Percentiles rank a stretch among this genome's conserved stretches.
phyloP scores from a whole-genome alignment of 1,140 invertebrate species.

The Trypoxylus dichotomus region DNA sequence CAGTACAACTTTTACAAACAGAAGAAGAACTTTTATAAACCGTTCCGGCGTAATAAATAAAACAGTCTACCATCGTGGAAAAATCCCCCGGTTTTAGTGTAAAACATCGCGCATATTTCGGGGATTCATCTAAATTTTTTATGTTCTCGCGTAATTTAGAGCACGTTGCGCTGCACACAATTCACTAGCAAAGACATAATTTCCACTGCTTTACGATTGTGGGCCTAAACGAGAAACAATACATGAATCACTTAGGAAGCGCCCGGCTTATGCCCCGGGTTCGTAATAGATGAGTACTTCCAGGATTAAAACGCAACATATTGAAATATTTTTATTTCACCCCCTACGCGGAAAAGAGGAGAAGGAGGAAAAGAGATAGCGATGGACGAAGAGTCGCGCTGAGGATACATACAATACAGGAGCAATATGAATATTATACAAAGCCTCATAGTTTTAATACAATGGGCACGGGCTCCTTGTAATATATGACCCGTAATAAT shows the following conservation, averaged over 20 bases:
- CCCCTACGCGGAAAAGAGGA: background rate
- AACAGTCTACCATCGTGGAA: slow-evolving; percentile 23
- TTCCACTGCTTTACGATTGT: slow-evolving; percentile 51
- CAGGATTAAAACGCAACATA: slow-evolving; percentile 52
- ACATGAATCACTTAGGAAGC: slow-evolving; percentile 51
- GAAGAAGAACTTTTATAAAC: slow-evolving; percentile 20
- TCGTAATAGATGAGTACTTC: slow-evolving; percentile 52
- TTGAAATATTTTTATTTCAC: slow-evolving; percentile 51
- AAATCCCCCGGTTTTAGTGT: slow-evolving; percentile 24
- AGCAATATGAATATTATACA: slow-evolving; percentile 41
- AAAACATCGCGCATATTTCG: slow-evolving; percentile 39
- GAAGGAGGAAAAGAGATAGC: background rate
- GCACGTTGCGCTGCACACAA: slow-evolving; percentile 43
- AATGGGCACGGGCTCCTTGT: slow-evolving; percentile 35
- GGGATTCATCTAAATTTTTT: slow-evolving; percentile 48
- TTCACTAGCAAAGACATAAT: slow-evolving; percentile 50
- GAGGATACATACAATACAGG: slow-evolving; percentile 17
- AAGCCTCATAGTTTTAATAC: slow-evolving; percentile 41
- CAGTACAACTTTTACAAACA: background rate
- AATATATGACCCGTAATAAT: slow-evolving; percentile 34
- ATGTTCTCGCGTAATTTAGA: slow-evolving; percentile 47
- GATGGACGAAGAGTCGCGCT: background rate
- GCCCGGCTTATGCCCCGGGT: slow-evolving; percentile 37
- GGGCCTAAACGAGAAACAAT: slow-evolving; percentile 51
- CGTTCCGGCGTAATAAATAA: slow-evolving; percentile 19